These are phyloP conservation scores for Micromys minutus DNA, from an alignment of 2,113 vertebrate genomes.

Conservation along the genomic window DNA sequence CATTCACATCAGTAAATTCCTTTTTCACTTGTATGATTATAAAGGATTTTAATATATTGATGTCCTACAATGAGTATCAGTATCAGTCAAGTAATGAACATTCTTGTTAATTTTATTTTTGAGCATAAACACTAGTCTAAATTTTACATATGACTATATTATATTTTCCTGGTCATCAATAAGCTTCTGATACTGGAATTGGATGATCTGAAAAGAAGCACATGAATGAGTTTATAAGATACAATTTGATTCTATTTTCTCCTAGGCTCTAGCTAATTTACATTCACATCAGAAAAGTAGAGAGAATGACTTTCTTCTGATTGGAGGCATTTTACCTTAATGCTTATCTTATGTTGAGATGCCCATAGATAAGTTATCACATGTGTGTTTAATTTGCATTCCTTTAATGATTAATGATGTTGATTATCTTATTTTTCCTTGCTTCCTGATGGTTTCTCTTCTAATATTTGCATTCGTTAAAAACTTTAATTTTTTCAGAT, in stretches of 20 bases:
- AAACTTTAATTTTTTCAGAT: not conserved
- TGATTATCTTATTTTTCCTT: not conserved
- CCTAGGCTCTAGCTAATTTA: not conserved
- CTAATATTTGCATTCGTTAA: not conserved
- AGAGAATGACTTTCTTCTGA: not conserved
- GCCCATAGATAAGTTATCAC: not conserved
- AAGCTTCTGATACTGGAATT: not conserved
- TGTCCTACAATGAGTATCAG: not conserved
- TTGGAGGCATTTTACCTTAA: not conserved
- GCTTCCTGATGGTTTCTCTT: not conserved
- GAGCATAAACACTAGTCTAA: not conserved
- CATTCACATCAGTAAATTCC: not conserved
- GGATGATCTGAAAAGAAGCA: not conserved
- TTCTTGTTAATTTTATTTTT: not conserved
- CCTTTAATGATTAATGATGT: not conserved
- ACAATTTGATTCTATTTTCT: not conserved
- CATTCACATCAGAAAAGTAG: not conserved
- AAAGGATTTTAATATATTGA: not conserved
- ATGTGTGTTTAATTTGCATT: not conserved
- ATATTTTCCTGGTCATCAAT: not conserved
- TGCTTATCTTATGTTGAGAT: not conserved
- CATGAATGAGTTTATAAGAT: not conserved
- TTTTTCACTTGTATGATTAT: not conserved
- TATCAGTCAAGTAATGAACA: not conserved
- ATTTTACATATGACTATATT: not conserved